Percentiles rank a stretch among this genome's conserved stretches.
These are phyloP conservation scores for Lepidochitona cinerea DNA, from an alignment of 2,888 invertebrate genomes.

Conservation along the genomic window DNA sequence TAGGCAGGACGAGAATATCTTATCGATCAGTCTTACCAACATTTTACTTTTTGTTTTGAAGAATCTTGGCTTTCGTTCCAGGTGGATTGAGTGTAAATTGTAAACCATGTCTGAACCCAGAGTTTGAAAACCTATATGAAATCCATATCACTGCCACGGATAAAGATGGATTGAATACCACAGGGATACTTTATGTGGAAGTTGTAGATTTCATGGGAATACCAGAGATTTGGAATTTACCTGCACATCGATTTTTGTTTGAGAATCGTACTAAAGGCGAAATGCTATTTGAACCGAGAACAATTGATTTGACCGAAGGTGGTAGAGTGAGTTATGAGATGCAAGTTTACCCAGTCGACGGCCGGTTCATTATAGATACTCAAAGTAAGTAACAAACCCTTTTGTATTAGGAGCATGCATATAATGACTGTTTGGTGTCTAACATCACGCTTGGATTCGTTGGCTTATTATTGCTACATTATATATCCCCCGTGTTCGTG, in stretches of 20 bases:
- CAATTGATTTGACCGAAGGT: not conserved
- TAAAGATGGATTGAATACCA: not conserved
- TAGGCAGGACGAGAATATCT: no score
- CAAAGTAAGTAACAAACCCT: not conserved
- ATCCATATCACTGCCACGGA: not conserved
- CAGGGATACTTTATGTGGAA: not conserved
- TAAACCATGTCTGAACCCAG: not conserved
- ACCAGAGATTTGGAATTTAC: not conserved
- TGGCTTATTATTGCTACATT: no score
- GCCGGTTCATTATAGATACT: not conserved
- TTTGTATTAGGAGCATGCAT: not conserved
- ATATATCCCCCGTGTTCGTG: no score
- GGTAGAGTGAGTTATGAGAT: not conserved
- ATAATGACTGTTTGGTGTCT: no score
- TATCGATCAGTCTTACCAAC: no score
- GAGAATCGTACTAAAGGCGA: not conserved
- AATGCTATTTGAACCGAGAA: not conserved
- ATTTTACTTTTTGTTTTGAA: no score
- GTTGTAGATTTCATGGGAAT: not conserved
- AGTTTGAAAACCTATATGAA: not conserved
- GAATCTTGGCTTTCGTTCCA: no score
- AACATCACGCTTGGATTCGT: no score
- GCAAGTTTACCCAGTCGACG: not conserved
- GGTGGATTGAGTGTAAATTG: not conserved
- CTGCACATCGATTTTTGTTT: not conserved